phyloP scores from a whole-genome alignment of 1,140 invertebrate species.

The Acromyrmex heyeri region DNA sequence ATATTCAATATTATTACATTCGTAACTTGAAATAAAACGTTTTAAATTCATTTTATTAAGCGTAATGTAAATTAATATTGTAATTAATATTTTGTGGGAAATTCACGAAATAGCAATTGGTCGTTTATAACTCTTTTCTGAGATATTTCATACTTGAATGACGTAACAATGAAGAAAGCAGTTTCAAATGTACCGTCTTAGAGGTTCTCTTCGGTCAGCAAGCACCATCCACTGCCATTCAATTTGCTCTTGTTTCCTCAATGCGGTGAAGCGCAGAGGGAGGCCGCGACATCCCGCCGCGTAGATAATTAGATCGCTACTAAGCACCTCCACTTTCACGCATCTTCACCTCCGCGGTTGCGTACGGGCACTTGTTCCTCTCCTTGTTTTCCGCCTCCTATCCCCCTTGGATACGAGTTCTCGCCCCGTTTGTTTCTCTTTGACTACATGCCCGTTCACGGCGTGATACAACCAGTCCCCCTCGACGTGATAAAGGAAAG shows the following conservation, averaged over 20 bases:
- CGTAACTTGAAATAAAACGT: neutral
- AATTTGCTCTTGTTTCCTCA: conserved; percentile 80
- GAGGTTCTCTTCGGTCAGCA: conserved; percentile 30
- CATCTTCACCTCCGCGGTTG: conserved; percentile 77
- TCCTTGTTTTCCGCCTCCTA: conserved; percentile 44
- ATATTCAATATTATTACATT: neutral
- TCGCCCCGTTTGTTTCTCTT: conserved; percentile 66
- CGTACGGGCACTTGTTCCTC: conserved; percentile 73
- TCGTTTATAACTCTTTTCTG: neutral
- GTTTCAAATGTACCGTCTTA: conserved; percentile 26
- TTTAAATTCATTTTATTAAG: neutral
- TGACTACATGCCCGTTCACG: conserved; percentile 49
- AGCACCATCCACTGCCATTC: conserved; percentile 50
- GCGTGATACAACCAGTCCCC: conserved; percentile 58
- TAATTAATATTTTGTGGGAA: neutral
- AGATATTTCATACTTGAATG: neutral
- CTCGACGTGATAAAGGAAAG: conserved; percentile 22
- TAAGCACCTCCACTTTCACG: conserved; percentile 79
- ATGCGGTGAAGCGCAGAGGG: conserved; percentile 78
- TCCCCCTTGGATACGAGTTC: conserved; percentile 10
- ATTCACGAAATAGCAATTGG: neutral
- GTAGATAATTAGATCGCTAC: conserved; percentile 85
- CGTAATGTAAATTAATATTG: neutral
- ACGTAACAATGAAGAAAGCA: neutral
- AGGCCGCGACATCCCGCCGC: conserved; percentile 81